Evolutionary conservation across 64 coral and sea anemone genomes (phyloP), one percentile per base, ranked within the genome.

Genomic region (Platygyra sinensis): DNA sequence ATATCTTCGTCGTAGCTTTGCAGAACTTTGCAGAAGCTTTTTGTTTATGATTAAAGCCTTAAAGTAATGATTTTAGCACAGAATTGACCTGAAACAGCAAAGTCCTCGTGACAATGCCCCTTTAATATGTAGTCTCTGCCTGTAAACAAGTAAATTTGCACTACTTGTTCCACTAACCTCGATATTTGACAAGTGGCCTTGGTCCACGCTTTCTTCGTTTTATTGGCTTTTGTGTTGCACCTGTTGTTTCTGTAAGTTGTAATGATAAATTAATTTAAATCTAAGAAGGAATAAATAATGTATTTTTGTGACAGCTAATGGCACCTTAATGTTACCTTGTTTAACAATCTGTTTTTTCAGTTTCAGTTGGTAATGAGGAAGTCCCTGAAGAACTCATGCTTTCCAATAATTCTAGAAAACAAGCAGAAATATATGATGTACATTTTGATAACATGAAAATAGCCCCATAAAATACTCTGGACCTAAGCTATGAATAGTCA

Each of bases 171-270:
- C 24, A 51, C 81, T 17, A 52, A 77, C 90, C 90, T 78, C 86
- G 84, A 77, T 92, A 92, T 72, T 92, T 92, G 61, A 86, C 90
- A 10, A 82, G 90, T 59, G 81, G 81, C 62, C 86, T 92, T 17
- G 90, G 90, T 19, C 90, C 90, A 69, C 90, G 57, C 54, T 87
- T 86, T 33, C 74, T 77, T 80, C 90, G 22, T n/a, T 27, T 86
- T 31, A 16, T 52, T 80, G 65, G 65, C 65, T 80, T 91, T 2
- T 63, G 64, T n/a, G 74, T 8, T 54, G 64, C 32, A 69, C 7
- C 65, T 69, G 39, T 72, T 39, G 62, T 32, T 69, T 69, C 65
- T 69, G 65, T 29, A 27, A 69, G 25, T n/a, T n/a, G n/a, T 27
- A 69, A 69, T 65, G 1, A 25, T 69, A n/a, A 69, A 10, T 8